Evolutionary conservation across 2,888 invertebrate species (phyloP).

Genomic region (Uropetala carovei): DNA sequence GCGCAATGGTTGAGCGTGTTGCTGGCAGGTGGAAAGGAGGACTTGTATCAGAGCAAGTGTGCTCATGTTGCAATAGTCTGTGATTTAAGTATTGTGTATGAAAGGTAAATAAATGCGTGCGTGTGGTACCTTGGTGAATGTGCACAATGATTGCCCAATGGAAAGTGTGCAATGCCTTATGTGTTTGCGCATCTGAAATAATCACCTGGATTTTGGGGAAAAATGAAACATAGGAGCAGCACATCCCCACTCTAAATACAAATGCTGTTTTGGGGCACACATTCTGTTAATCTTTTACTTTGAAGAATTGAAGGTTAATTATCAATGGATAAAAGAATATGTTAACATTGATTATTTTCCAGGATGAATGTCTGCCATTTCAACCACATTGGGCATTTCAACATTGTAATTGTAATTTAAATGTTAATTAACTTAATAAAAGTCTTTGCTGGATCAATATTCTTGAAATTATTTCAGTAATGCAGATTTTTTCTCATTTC

Average conservation of each 20-base stretch:
- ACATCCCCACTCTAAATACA: background rate
- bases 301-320: slow-evolving; percentile 1
- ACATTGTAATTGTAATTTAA: slow-evolving; percentile 60
- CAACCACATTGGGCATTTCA: slow-evolving; percentile 53
- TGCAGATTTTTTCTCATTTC: too few species aligned
- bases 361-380: slow-evolving; percentile 53
- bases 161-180: slow-evolving; percentile 48
- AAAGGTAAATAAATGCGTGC: slow-evolving; percentile 52
- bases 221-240: slow-evolving; percentile 49
- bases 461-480: too few species aligned
- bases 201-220: slow-evolving; percentile 8
- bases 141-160: slow-evolving; percentile 58
- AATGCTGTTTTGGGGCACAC: slow-evolving; percentile 55
- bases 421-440: slow-evolving; percentile 52
- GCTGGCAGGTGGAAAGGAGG: slow-evolving; percentile 45
- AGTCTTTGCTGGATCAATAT: background rate
- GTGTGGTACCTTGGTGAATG: slow-evolving; percentile 50
- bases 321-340: slow-evolving; percentile 9
- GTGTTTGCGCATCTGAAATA: slow-evolving; percentile 38
- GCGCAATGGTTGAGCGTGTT: slow-evolving; percentile 58
- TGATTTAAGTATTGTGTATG: slow-evolving; percentile 53
- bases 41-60: slow-evolving; percentile 41
- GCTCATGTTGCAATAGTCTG: slow-evolving; percentile 43
- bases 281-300: slow-evolving; percentile 44
- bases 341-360: slow-evolving; percentile 47